phyloP scores from a whole-genome alignment of 2,113 vertebrate genomes.

The Egretta garzetta region DNA sequence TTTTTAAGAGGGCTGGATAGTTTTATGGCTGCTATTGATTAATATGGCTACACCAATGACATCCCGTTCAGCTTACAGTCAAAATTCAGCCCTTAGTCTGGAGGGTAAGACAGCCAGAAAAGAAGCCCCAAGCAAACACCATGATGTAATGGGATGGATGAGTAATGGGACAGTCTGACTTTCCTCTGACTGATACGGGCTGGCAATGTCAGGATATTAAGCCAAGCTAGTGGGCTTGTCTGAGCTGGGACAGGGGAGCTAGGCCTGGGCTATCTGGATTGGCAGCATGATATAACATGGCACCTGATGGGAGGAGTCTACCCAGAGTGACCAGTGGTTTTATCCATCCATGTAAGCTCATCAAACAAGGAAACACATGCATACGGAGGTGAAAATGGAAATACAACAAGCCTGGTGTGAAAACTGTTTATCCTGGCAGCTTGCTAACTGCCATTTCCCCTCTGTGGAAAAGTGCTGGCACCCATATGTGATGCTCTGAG shows the following conservation, averaged over 20 bases:
- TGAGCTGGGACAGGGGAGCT: neutral
- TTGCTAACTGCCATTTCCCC: conserved; percentile 6
- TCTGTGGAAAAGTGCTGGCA: neutral
- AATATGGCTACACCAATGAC: conserved; percentile 10
- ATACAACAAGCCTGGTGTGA: neutral
- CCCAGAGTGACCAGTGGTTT: neutral
- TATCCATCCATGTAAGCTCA: neutral
- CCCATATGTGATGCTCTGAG: neutral
- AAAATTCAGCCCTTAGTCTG: conserved; percentile 17
- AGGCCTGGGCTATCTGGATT: neutral
- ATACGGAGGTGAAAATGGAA: conserved; percentile 42
- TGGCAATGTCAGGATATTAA: neutral
- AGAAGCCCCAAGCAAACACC: neutral
- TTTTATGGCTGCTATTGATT: conserved; percentile 53
- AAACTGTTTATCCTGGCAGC: conserved; percentile 26
- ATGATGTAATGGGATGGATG: conserved; percentile 43
- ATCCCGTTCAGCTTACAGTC: conserved; percentile 19
- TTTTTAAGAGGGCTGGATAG: neutral
- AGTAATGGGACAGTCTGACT: conserved; percentile 19
- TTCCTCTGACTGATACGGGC: neutral
- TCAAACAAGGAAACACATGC: neutral
- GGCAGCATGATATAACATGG: neutral
- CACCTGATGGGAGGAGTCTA: neutral
- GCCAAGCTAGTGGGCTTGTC: neutral
- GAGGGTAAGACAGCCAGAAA: conserved; percentile 1